A percentile compares a stretch with the other conserved stretches of the same genome.
phyloP scores from a whole-genome alignment of 2,888 invertebrate species.

The Caenorhabditis sp. region DNA sequence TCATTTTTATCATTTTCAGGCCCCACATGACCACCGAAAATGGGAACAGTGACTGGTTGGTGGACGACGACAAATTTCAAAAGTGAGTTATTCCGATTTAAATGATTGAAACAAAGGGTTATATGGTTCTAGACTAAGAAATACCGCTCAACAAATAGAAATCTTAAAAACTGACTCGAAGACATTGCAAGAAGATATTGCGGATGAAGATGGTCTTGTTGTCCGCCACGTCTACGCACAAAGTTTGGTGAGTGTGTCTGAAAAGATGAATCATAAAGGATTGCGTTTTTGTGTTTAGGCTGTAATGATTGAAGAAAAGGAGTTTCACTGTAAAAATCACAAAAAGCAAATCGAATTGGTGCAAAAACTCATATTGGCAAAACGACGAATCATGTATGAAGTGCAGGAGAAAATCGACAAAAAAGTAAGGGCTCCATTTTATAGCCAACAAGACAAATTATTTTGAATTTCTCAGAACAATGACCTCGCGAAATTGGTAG shows the following conservation, averaged over 20 bases:
- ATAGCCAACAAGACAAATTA: no score
- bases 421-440: conserved; percentile 35
- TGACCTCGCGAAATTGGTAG: conserved; percentile 17
- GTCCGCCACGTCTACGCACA: conserved; percentile 24
- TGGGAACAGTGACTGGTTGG: background rate
- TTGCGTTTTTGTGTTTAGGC: conserved; percentile 31
- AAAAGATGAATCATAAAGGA: background rate
- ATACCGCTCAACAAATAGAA: conserved; percentile 5
- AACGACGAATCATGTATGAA: conserved; percentile 48
- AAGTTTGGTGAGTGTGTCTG: conserved; percentile 23
- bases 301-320: conserved; percentile 22
- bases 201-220: conserved; percentile 43
- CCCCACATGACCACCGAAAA: background rate
- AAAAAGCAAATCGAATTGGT: conserved; percentile 40
- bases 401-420: conserved; percentile 48
- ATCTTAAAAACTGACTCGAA: conserved; percentile 40
- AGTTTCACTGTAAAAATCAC: conserved; percentile 21
- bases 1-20: background rate
- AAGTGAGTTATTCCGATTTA: conserved; percentile 13
- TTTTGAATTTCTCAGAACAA: conserved; percentile 33
- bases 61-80: conserved; percentile 10
- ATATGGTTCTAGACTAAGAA: conserved; percentile 30
- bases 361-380: conserved; percentile 48
- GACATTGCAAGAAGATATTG: conserved; percentile 37
- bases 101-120: background rate